phyloP scores from a whole-genome alignment of 1,140 invertebrate species.

The Aporrectodea caliginosa region DNA sequence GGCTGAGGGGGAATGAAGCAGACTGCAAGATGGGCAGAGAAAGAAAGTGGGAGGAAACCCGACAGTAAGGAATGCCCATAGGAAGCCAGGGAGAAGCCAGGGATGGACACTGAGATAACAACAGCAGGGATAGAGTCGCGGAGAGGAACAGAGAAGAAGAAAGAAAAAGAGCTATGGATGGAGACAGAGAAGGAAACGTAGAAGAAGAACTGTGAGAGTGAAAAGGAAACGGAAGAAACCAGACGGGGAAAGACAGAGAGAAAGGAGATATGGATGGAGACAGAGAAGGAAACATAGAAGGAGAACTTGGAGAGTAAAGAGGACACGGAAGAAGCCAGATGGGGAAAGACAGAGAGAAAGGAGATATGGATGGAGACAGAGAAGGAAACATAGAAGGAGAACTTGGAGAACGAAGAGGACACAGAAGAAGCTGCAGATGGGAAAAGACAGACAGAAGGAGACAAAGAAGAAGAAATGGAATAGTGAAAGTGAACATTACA shows the following conservation, averaged over 20 bases:
- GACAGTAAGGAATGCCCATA: background rate
- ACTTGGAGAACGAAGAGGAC: background rate
- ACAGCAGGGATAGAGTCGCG: background rate
- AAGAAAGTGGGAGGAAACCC: background rate
- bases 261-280: background rate
- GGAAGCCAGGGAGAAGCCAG: too few species aligned
- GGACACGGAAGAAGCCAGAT: background rate
- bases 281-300: background rate
- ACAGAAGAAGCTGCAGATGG: background rate
- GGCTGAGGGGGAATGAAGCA: background rate
- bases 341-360: background rate
- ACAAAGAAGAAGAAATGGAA: background rate
- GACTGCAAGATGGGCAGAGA: background rate
- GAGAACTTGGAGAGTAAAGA: too few species aligned
- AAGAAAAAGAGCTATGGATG: background rate
- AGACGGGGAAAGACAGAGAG: background rate
- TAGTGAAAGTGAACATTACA: too few species aligned
- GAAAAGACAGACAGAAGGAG: background rate
- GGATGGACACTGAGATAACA: background rate
- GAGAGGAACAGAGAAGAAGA: background rate
- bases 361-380: background rate
- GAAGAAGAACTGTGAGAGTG: background rate
- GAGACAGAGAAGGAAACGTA: background rate
- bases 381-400: background rate
- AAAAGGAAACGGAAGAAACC: background rate